Conservation (phyloP, 1,140 invertebrate species). For the Drosophila biarmipes region DNA sequence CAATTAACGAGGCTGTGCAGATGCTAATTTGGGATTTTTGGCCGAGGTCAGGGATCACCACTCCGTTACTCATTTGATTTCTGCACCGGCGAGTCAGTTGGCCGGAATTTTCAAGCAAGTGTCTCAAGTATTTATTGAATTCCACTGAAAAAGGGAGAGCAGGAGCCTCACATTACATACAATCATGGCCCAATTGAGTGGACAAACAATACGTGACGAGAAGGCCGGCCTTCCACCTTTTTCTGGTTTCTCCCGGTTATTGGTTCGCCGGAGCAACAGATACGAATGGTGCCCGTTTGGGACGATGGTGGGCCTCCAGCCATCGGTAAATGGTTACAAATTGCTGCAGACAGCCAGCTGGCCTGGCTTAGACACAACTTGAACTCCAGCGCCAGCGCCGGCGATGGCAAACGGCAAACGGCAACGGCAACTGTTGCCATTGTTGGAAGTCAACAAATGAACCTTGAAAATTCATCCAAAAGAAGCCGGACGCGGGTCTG, state of each 20-base stretch:
- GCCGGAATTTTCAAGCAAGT: neutral
- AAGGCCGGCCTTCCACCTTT: conserved; percentile 32
- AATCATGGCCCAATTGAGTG: conserved; percentile 70
- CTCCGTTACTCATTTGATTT: neutral
- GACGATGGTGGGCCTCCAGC: conserved; percentile 14
- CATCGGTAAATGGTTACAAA: conserved; percentile 69
- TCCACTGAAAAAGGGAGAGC: neutral
- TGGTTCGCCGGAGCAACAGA: conserved; percentile 50
- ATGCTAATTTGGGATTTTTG: conserved; percentile 38
- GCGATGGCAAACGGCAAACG: neutral
- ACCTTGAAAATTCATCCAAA: conserved; percentile 76
- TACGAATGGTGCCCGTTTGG: conserved; percentile 10
- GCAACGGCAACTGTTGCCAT: conserved; percentile 64
- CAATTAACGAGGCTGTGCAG: conserved; percentile 48
- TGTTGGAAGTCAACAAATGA: conserved; percentile 56
- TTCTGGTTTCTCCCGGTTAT: neutral
- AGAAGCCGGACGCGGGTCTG: conserved; percentile 2
- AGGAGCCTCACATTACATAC: conserved; percentile 1
- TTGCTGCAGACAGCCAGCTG: conserved; percentile 61
- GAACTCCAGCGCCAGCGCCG: too few relatives aligned
- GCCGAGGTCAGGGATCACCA: neutral
- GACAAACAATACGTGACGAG: conserved; percentile 70
- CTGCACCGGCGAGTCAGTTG: neutral
- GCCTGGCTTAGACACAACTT: conserved; percentile 25
- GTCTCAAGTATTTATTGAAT: conserved; percentile 71